Conservation (phyloP, 2,888 invertebrate species). For the Graphium colonna region DNA sequence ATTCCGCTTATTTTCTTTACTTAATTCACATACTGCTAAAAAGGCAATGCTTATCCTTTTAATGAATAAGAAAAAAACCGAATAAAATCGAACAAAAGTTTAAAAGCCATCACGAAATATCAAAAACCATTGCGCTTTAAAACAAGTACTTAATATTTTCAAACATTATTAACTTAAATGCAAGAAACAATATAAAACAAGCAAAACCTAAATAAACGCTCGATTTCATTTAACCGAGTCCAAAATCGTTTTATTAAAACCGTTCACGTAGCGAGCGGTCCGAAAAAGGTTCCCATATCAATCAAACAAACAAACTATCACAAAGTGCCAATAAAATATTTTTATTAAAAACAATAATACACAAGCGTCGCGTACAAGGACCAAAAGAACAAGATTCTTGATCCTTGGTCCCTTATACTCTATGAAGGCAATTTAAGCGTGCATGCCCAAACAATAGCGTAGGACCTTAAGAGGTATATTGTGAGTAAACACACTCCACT, state of each 20-base stretch:
- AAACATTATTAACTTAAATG: no score
- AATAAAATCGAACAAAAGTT: no score
- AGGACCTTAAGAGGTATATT: slow-evolving; percentile 61
- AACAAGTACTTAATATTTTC: no score
- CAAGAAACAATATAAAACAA: not conserved
- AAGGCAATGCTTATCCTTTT: no score
- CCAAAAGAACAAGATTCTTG: slow-evolving; percentile 52
- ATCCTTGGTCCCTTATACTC: slow-evolving; percentile 39
- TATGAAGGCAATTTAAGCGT: slow-evolving; percentile 56
- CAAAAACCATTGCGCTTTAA: no score
- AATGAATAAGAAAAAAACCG: no score
- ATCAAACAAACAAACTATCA: slow-evolving; percentile 58
- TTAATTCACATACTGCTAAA: no score
- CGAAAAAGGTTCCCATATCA: slow-evolving; percentile 61
- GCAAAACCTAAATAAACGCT: slow-evolving; percentile 1
- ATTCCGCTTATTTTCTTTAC: no score
- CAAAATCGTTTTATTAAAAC: slow-evolving; percentile 15
- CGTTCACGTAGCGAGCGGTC: slow-evolving; percentile 17
- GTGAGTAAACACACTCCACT: slow-evolving; percentile 71
- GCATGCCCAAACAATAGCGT: slow-evolving; percentile 55
- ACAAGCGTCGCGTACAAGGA: slow-evolving; percentile 40
- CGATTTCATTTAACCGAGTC: slow-evolving; percentile 1
- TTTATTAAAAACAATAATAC: slow-evolving; percentile 65
- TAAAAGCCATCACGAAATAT: no score
- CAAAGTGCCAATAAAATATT: slow-evolving; percentile 50